Conservation (phyloP, 2,113 vertebrate species). For the Pedetes capensis region DNA sequence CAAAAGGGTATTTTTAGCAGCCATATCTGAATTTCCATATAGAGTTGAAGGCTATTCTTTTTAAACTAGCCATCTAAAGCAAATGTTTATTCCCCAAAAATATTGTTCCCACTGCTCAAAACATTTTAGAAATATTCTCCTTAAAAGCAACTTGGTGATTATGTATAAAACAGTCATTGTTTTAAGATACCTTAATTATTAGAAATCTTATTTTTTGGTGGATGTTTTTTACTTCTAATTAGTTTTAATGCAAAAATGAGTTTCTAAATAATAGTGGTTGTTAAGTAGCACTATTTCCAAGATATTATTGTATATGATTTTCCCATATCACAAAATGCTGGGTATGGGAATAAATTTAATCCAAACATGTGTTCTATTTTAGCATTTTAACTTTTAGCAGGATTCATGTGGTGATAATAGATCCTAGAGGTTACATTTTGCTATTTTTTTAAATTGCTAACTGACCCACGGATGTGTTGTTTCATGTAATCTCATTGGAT, state of each 20-base stretch:
- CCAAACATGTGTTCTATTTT: background rate
- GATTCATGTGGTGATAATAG: too few species aligned
- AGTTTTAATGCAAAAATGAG: background rate
- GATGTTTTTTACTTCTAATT: conserved; percentile 17
- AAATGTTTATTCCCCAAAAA: conserved; percentile 5
- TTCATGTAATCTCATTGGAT: too few species aligned
- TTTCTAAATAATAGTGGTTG: background rate
- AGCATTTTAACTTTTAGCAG: too few species aligned
- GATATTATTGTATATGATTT: background rate
- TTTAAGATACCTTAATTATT: background rate
- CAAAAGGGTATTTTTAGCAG: background rate
- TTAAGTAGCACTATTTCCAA: background rate
- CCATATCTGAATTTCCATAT: background rate
- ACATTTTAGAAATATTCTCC: background rate
- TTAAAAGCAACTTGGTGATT: background rate
- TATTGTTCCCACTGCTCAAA: background rate
- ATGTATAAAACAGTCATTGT: background rate
- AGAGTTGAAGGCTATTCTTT: background rate
- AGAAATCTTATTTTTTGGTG: background rate
- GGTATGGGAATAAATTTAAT: background rate
- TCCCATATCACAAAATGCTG: background rate
- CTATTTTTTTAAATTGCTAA: too few species aligned
- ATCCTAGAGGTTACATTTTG: too few species aligned
- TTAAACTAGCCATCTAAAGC: too few species aligned
- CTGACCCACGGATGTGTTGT: too few species aligned